Evolutionary conservation across 2,888 invertebrate genomes (phyloP), one percentile per base, ranked within the genome.

Genomic region (Aleiodes alternator): DNA sequence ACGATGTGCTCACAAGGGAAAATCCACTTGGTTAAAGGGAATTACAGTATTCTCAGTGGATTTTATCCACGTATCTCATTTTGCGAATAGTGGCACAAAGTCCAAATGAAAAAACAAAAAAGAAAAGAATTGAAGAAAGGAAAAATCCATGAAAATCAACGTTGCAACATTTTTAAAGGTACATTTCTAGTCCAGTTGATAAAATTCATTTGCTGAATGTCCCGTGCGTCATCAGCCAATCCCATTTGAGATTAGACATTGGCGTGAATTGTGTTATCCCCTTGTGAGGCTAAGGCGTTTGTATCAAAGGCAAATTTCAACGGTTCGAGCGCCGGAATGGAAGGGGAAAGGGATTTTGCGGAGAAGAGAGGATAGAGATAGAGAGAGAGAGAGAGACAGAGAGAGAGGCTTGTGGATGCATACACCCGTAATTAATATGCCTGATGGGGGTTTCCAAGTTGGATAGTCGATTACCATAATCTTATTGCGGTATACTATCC

Each of bases 381-480:
- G 38, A 38, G 38, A 38, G 38, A 38, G 38, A 31, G 57, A 9
- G 57, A 2, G 23, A 38, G 6, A 38, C 2, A 38, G 38, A 38
- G 38, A 38, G 38, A 38, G 38, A 31, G 31, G 38, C 34, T 59
- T 34, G 59, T 34, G 80, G 84, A 85, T 83, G 85, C 86, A 86
- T 85, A 85, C 84, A 84, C 82, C 84, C 85, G 87, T 88, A 87
- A 88, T 87, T 88, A 86, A 88, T 88, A 87, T 83, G 84, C 85
- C 83, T 87, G 87, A 87, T 86, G 85, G 86, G 85, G 84, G 86
- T 87, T 87, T 85, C 85, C 87, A 88, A 88, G 87, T 87, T 85
- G 85, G 82, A 84, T 85, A 86, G 87, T 87, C 87, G 85, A 88
- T 88, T 88, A 88, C 87, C 87, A 88, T 88, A 88, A 88, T 88